Conservation (phyloP, 2,888 invertebrate species). For the Eristalis arbustorum region DNA sequence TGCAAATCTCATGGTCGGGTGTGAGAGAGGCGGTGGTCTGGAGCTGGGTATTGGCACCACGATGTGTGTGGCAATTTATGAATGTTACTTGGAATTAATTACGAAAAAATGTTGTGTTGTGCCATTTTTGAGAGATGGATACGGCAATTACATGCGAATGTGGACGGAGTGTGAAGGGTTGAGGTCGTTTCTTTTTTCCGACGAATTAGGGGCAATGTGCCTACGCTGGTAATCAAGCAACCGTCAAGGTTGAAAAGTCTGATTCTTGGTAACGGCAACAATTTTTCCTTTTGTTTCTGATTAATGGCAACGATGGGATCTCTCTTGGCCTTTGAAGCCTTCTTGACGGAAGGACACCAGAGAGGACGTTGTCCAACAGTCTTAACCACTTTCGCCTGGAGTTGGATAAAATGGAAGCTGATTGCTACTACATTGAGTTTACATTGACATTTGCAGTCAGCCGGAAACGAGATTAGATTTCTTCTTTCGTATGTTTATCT, state of each 20-base stretch:
- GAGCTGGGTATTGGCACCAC: neutral
- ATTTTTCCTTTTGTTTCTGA: no score
- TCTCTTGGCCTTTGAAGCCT: neutral
- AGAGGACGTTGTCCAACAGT: neutral
- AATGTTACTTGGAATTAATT: conserved; percentile 51
- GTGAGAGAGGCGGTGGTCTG: no score
- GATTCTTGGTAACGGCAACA: neutral
- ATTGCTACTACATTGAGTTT: no score
- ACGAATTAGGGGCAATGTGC: neutral
- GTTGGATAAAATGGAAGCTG: no score
- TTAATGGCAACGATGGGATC: neutral
- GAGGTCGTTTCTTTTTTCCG: neutral
- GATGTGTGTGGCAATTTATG: neutral
- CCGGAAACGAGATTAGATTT: no score
- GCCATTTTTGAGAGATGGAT: neutral
- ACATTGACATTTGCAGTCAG: no score
- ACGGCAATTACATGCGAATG: conserved; percentile 15
- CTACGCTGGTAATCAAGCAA: no score
- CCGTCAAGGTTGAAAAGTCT: neutral
- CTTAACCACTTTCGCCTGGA: neutral
- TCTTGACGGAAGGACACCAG: neutral
- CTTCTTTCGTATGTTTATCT: no score
- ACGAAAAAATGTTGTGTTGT: conserved; percentile 18
- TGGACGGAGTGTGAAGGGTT: neutral
- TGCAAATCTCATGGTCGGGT: conserved; percentile 37